Base-by-base conservation (phyloP, 1,140 invertebrate species). In the Drosophila sechellia region DNA sequence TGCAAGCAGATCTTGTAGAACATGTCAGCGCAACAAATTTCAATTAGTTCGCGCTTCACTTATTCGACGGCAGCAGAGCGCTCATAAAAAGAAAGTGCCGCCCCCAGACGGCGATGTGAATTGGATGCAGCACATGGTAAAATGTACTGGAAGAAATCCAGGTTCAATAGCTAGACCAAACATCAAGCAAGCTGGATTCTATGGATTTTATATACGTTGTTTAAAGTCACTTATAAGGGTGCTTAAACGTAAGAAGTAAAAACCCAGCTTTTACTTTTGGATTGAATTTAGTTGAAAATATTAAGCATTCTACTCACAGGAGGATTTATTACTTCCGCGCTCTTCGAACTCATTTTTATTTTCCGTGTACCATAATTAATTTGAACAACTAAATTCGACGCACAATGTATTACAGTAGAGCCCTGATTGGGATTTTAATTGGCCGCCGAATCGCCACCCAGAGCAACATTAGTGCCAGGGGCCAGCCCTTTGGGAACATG, bases 41-140 rank as follows among this genome's bases (percentile, higher is more conserved):
- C 87, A 90, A 90, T 90, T 90, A 90, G 87, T 90, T 90, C 87
- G 76, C 87, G 87, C 87, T 90, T 90, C 87, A 87, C 81, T 84
- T 89, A 84, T 68, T 79, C 59, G 77, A 56, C 85, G 53, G 53
- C 69, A 42, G 73, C 46, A 55, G 48, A 54, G 71, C 66, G 69
- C 49, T 79, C 86, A 90, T 79, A 90, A 83, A 87, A 90, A 78
- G 70, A 74, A 86, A 90, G 69, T 79, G 78, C 81, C 85, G 66
- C 83, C 76, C 66, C 60, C 64, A 50, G 59, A 66, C 27, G 68
- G 27, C 25, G 27, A 5, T 48, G 42, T 50, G 53, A 65, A 53
- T 54, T 64, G 63, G 64, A 59, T 65, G 61, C 39, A 50, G 69
- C 37, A 34, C 25, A 61, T 57, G 54, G 70, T 35, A 13, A 22